A percentile compares a stretch with the other conserved stretches of the same genome.
Conservation (phyloP, 2,797 vertebrate genomes). For the Trematomus bernacchii region DNA sequence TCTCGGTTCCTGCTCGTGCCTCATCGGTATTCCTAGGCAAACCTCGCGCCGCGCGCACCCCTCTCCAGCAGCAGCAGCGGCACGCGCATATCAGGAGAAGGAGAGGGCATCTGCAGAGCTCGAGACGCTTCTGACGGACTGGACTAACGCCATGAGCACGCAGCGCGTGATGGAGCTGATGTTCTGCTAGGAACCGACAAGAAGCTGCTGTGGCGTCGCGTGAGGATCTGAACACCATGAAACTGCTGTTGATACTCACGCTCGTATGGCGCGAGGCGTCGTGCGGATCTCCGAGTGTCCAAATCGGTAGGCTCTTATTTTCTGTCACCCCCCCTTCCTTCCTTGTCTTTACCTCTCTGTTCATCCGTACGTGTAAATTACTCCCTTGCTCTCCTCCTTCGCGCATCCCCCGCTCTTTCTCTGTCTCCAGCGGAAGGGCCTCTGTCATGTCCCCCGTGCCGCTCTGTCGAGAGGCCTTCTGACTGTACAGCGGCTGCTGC, state of each 20-base stretch:
- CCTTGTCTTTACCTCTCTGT: neutral
- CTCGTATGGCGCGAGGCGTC: conserved; percentile 59
- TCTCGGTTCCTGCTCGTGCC: conserved; percentile 58
- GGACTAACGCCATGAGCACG: conserved; percentile 53
- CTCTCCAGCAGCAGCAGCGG: conserved; percentile 45
- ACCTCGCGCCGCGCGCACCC: conserved; percentile 52
- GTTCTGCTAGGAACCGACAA: conserved; percentile 33
- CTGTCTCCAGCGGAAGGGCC: conserved; percentile 30
- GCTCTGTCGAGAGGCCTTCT: conserved; percentile 40
- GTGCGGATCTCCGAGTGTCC: conserved; percentile 77
- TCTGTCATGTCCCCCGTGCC: neutral
- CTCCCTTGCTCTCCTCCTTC: neutral
- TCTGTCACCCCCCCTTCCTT: neutral
- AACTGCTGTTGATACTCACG: conserved; percentile 67
- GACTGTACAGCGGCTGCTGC: conserved; percentile 38
- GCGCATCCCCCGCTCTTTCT: neutral
- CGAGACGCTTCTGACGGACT: conserved; percentile 36
- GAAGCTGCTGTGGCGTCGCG: conserved; percentile 41
- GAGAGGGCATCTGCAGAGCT: conserved; percentile 65
- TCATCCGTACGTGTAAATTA: neutral
- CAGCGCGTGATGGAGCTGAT: conserved; percentile 40
- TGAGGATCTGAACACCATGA: conserved; percentile 54
- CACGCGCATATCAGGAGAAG: conserved; percentile 55
- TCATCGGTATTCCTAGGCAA: conserved; percentile 58
- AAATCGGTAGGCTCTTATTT: conserved; percentile 68